phyloP scores from a whole-genome alignment of 2,888 invertebrate genomes.

The Mantis religiosa region DNA sequence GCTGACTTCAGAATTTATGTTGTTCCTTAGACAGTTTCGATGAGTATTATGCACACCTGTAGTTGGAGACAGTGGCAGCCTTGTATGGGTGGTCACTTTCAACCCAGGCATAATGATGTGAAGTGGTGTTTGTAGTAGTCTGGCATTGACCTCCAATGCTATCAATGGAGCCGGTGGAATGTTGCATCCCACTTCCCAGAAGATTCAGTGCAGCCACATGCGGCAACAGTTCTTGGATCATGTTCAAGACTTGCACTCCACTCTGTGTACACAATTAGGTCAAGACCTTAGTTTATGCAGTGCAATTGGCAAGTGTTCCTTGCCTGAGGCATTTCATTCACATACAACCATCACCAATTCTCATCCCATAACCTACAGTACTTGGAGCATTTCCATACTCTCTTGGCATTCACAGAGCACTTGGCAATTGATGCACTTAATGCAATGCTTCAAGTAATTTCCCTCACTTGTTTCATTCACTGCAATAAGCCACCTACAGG shows the following conservation, averaged over 20 bases:
- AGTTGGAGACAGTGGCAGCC: constrained; percentile 78
- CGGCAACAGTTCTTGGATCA: constrained; percentile 84
- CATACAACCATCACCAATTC: neutral
- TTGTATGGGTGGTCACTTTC: constrained; percentile 98
- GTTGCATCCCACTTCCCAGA: constrained; percentile 43
- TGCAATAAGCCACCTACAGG: neutral
- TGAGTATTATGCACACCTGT: constrained; percentile 52
- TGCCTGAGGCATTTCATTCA: neutral
- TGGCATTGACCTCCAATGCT: constrained; percentile 34
- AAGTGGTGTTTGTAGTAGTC: constrained; percentile 57
- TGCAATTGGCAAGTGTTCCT: neutral
- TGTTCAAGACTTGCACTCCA: constrained; percentile 76
- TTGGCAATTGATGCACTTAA: neutral
- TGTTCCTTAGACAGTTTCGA: no score
- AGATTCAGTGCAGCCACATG: constrained; percentile 84
- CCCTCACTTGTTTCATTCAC: neutral
- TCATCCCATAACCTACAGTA: neutral
- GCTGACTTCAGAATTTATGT: no score
- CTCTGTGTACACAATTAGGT: constrained; percentile 53
- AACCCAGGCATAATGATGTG: constrained; percentile 83
- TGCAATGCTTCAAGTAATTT: neutral
- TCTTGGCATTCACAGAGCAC: neutral
- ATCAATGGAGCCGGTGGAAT: constrained; percentile 45
- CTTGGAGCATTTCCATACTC: neutral
- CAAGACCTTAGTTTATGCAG: neutral